Percentiles rank a stretch among this genome's conserved stretches.
phyloP scores from a whole-genome alignment of 2,113 vertebrate species.

The Chloebia gouldiae region DNA sequence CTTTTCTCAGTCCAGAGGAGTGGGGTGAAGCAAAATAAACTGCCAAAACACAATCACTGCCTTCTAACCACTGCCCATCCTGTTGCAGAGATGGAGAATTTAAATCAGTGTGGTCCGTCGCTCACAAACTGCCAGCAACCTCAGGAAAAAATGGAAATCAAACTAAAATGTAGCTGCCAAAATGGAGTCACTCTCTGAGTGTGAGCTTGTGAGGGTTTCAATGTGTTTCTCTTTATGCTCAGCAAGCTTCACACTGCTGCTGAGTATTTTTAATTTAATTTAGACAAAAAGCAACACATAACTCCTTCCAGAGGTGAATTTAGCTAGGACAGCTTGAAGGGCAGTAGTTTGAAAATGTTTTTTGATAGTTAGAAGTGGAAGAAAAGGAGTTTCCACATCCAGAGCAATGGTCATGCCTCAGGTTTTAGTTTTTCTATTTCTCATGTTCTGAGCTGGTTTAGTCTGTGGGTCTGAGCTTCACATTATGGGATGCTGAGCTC shows the following conservation, averaged over 20 bases:
- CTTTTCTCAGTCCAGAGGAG: background rate
- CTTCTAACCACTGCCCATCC: background rate
- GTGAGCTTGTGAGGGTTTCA: background rate
- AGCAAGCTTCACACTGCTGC: background rate
- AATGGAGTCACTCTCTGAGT: background rate
- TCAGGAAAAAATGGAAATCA: constrained; percentile 10
- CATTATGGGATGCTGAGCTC: accelerated
- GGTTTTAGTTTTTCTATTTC: accelerated
- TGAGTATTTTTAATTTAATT: background rate
- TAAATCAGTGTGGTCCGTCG: accelerated
- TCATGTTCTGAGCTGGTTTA: background rate
- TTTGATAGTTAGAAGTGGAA: background rate
- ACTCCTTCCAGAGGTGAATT: background rate
- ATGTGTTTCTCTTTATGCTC: background rate
- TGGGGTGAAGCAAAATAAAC: background rate
- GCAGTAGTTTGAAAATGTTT: background rate
- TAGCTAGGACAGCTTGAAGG: background rate
- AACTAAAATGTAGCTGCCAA: background rate
- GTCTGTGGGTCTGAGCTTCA: background rate
- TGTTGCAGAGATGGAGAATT: background rate
- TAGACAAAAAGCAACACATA: accelerated
- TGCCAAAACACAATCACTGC: background rate
- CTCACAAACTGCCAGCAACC: background rate
- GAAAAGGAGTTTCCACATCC: background rate
- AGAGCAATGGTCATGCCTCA: background rate